A percentile compares a stretch with the other conserved stretches of the same genome.
Evolutionary conservation across 1,140 invertebrate species (phyloP).

Genomic region (Drosophila ogumai): DNA sequence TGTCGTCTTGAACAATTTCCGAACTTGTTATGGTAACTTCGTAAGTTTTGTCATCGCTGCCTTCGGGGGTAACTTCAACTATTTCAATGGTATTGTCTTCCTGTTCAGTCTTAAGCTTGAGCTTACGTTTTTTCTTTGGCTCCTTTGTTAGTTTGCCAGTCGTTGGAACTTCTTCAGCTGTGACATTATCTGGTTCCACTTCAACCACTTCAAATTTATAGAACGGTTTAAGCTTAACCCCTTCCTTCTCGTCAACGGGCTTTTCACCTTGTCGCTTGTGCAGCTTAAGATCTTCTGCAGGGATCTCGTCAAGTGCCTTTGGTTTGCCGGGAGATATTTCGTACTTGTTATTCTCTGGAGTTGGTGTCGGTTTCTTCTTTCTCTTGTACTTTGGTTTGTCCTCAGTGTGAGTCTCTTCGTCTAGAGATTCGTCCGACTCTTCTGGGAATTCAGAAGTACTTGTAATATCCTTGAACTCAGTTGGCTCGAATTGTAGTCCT

Average conservation of each 20-base stretch:
- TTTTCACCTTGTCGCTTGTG: constrained; percentile 30
- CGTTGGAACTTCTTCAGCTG: constrained; percentile 7
- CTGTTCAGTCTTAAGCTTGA: constrained; percentile 81
- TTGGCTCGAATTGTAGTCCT: constrained; percentile 42
- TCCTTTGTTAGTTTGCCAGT: constrained; percentile 62
- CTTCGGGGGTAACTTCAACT: constrained; percentile 75
- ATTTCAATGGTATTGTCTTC: constrained; percentile 85
- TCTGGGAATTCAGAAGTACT: constrained; percentile 16
- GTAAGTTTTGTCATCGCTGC: constrained; percentile 47
- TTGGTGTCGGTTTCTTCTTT: constrained; percentile 41
- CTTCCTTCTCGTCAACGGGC: constrained; percentile 18
- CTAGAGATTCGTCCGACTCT: constrained; percentile 23
- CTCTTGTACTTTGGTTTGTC: constrained; percentile 50
- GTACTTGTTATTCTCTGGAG: constrained; percentile 31
- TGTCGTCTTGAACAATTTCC: constrained; percentile 46
- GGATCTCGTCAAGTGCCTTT: constrained; percentile 15
- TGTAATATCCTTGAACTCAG: constrained; percentile 25
- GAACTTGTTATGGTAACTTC: constrained; percentile 63
- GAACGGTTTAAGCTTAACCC: constrained; percentile 36
- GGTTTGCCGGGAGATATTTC: constrained; percentile 49
- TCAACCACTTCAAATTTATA: constrained; percentile 63
- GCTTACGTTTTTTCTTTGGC: constrained; percentile 82
- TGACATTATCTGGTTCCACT: constrained; percentile 42
- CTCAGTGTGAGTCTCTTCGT: constrained; percentile 26
- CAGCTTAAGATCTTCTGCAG: constrained; percentile 28